phyloP scores from a whole-genome alignment of 2,888 invertebrate genomes.

The Drosophila meridiana region DNA sequence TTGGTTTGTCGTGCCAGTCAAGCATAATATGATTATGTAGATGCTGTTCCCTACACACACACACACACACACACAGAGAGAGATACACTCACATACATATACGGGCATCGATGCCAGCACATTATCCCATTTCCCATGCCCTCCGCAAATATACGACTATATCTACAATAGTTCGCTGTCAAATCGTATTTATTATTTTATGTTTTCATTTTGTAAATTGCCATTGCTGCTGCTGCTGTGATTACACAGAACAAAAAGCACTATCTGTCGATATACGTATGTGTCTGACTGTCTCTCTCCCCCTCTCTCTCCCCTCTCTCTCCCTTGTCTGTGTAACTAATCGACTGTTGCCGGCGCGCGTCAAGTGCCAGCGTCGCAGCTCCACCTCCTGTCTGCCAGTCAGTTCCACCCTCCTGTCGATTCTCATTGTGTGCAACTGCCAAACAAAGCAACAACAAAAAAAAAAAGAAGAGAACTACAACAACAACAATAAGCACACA shows the following conservation, averaged over 20 bases:
- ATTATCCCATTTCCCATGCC: slow-evolving; percentile 35
- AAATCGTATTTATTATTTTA: slow-evolving; percentile 83
- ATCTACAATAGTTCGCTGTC: slow-evolving; percentile 71
- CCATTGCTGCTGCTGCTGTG: slow-evolving; percentile 65
- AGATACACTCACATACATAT: slow-evolving; percentile 8
- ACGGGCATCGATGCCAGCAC: slow-evolving; percentile 28
- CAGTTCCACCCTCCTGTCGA: slow-evolving; percentile 30
- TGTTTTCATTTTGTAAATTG: slow-evolving; percentile 83
- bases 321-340: slow-evolving; percentile 60
- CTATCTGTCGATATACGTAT: slow-evolving; percentile 68
- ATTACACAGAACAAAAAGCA: slow-evolving; percentile 68
- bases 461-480: slow-evolving; percentile 27
- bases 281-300: slow-evolving; percentile 20
- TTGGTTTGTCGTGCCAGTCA: slow-evolving; percentile 79
- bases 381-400: slow-evolving; percentile 14
- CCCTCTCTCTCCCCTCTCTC: slow-evolving; percentile 15
- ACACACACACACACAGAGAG: slow-evolving; percentile 17
- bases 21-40: slow-evolving; percentile 80
- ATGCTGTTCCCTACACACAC: slow-evolving; percentile 52
- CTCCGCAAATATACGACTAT: slow-evolving; percentile 42
- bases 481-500: slow-evolving; percentile 28
- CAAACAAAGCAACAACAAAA: slow-evolving; percentile 47
- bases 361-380: slow-evolving; percentile 67
- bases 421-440: slow-evolving; percentile 67
- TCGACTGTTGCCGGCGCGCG: slow-evolving; percentile 78